A percentile compares a stretch with the other conserved stretches of the same genome.
These are phyloP conservation scores for Myotis brandtii DNA, from an alignment of 2,113 vertebrate species.

Conservation along the genomic window DNA sequence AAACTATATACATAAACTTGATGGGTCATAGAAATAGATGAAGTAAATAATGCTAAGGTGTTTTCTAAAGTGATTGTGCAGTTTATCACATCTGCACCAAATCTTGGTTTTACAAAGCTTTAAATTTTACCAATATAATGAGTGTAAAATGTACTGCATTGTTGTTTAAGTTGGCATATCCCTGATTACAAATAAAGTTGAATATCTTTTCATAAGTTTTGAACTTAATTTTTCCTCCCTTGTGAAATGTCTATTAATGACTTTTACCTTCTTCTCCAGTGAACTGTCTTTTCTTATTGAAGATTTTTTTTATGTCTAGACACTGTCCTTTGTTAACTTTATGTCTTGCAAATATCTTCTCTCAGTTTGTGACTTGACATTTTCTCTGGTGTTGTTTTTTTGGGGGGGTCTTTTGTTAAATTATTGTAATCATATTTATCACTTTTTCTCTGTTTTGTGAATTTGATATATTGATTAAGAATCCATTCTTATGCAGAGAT, in stretches of 20 bases:
- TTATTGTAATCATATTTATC: neutral
- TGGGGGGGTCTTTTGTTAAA: neutral
- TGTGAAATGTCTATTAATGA: neutral
- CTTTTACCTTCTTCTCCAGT: neutral
- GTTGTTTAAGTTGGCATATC: neutral
- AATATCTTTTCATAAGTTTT: neutral
- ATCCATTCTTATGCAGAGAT: neutral
- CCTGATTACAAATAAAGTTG: neutral
- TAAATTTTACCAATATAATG: neutral
- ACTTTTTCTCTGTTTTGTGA: conserved; percentile 22
- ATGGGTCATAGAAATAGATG: neutral
- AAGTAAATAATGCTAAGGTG: neutral
- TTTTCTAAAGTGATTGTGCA: neutral
- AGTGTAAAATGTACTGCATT: neutral
- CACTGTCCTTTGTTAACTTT: neutral
- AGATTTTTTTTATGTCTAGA: neutral
- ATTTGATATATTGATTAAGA: neutral
- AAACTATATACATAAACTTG: neutral
- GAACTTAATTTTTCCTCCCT: neutral
- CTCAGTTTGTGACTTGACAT: neutral
- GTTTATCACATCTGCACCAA: neutral
- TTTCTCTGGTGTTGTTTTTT: neutral
- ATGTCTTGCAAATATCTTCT: neutral
- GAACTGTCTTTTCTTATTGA: neutral
- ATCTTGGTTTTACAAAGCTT: neutral